phyloP scores from a whole-genome alignment of 2,113 vertebrate genomes.

The Anser brachyrhynchus region DNA sequence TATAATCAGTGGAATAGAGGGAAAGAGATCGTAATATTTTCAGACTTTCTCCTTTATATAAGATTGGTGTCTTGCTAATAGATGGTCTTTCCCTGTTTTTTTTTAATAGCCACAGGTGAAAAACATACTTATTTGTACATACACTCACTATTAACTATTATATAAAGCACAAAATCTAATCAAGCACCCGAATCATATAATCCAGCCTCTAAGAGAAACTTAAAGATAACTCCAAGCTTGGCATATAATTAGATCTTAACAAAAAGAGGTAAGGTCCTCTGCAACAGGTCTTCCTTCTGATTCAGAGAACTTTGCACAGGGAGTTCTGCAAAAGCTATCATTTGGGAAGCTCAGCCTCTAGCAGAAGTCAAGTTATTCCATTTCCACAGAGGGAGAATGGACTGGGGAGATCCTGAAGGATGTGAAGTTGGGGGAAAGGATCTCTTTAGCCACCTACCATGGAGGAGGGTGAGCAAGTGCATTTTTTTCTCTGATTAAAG shows the following conservation, averaged over 20 bases:
- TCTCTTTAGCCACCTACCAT: not conserved
- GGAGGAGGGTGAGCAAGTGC: not conserved
- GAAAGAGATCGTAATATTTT: not conserved
- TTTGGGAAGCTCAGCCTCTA: not conserved
- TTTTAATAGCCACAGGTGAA: not conserved
- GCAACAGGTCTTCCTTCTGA: not conserved
- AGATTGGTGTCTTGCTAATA: not conserved
- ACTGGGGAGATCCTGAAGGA: not conserved
- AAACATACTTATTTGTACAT: not conserved
- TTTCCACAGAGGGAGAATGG: not conserved
- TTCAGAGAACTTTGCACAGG: not conserved
- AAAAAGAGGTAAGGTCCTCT: not conserved
- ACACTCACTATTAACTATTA: not conserved
- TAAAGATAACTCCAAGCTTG: not conserved
- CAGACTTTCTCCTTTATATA: not conserved
- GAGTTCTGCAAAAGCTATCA: not conserved
- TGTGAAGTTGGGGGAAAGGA: not conserved
- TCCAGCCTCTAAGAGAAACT: not conserved
- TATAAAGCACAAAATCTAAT: not conserved
- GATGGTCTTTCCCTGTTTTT: not conserved
- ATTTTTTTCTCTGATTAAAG: not conserved
- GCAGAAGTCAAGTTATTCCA: not conserved
- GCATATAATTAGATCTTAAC: not conserved
- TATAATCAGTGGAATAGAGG: not conserved
- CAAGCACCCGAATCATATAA: not conserved